Conservation (phyloP, 2,113 vertebrate genomes). For the Epinephelus cyanopodus region DNA sequence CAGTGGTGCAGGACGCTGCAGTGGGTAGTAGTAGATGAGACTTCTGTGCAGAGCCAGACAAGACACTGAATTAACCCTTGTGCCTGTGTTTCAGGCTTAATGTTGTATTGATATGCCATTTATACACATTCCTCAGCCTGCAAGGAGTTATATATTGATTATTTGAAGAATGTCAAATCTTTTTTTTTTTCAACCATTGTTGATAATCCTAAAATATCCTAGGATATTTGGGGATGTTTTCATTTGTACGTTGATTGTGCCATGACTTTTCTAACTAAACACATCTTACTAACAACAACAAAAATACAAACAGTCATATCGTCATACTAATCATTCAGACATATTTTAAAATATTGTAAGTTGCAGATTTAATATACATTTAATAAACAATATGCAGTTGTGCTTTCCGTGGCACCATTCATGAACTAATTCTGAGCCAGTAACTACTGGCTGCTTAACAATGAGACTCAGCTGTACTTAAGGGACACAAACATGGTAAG, state of each 20-base stretch:
- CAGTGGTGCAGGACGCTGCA: background rate
- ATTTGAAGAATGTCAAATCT: background rate
- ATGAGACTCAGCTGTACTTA: background rate
- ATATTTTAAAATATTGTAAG: slow-evolving; percentile 3
- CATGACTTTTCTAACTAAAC: slow-evolving; percentile 2
- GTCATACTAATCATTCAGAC: background rate
- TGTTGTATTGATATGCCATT: slow-evolving; percentile 4
- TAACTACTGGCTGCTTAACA: background rate
- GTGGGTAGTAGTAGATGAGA: slow-evolving; percentile 1
- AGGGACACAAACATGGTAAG: background rate
- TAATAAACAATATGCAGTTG: background rate
- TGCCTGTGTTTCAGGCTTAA: slow-evolving; percentile 4
- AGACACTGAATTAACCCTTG: slow-evolving; percentile 14
- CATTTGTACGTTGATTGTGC: background rate
- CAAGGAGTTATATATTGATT: background rate
- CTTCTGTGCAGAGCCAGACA: slow-evolving; percentile 3
- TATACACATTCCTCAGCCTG: background rate
- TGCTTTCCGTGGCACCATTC: background rate
- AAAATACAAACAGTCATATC: background rate
- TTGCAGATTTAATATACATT: background rate
- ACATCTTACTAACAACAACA: background rate
- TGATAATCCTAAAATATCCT: background rate
- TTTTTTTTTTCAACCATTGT: background rate
- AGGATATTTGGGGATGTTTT: background rate
- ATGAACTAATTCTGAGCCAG: background rate